Percentiles rank a stretch among this genome's conserved stretches.
phyloP scores from a whole-genome alignment of 1,140 invertebrate genomes.

The Calephelis virginiensis region DNA sequence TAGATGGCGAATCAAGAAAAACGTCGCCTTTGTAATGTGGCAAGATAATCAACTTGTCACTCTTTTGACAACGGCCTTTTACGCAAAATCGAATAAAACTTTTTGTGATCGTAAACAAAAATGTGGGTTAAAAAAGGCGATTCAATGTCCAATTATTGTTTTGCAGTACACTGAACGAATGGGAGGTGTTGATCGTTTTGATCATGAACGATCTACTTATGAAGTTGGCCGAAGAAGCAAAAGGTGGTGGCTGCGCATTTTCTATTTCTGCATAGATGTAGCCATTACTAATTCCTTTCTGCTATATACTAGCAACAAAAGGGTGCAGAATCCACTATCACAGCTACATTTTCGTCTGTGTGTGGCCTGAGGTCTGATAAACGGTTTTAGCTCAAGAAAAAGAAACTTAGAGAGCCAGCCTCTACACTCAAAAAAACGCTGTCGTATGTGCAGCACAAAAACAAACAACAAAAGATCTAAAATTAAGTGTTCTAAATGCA shows the following conservation, averaged over 20 bases:
- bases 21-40: too few relatives aligned
- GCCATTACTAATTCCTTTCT: not conserved
- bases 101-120: not conserved
- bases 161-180: not conserved
- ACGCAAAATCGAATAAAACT: too few relatives aligned
- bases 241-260: not conserved
- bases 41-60: too few relatives aligned
- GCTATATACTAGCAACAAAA: not conserved
- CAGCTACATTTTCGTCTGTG: not conserved
- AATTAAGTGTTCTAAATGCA: too few relatives aligned
- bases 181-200: slow-evolving; percentile 4
- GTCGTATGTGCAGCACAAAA: too few relatives aligned
- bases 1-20: too few relatives aligned
- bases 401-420: too few relatives aligned
- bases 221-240: not conserved
- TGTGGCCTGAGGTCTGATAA: not conserved
- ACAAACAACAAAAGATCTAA: too few relatives aligned
- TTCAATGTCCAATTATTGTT: not conserved
- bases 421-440: too few relatives aligned
- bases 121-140: not conserved
- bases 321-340: not conserved
- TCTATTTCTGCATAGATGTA: not conserved
- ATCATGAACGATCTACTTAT: not conserved
- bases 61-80: too few relatives aligned
- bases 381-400: too few relatives aligned